Evolutionary conservation across 23 tunicate species (phyloP).

Genomic region (Ciona savignyi): DNA sequence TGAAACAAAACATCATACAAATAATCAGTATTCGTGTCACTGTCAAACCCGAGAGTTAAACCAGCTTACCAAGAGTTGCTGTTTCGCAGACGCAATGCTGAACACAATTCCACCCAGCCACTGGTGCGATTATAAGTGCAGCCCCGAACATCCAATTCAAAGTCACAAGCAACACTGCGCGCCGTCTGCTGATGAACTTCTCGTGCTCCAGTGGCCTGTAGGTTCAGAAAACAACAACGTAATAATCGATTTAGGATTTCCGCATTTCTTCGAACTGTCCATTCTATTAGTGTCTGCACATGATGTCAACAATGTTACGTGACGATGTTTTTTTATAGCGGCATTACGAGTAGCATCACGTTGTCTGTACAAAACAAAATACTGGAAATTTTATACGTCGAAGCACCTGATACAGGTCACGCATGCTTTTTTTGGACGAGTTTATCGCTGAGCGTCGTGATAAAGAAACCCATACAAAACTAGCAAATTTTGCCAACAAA

Average conservation of each 20-base stretch:
- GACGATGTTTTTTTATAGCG: too few species aligned
- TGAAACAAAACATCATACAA: neutral
- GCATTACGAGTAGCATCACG: neutral
- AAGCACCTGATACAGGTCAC: too few species aligned
- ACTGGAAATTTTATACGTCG: too few species aligned
- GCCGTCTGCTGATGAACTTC: slow-evolving; percentile 1
- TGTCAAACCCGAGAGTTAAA: too few species aligned
- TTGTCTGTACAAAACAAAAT: too few species aligned
- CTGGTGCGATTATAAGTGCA: slow-evolving; percentile 4
- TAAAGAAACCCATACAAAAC: too few species aligned
- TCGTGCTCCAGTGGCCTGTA: slow-evolving; percentile 25
- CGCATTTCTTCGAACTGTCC: too few species aligned
- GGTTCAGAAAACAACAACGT: neutral
- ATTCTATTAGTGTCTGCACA: too few species aligned
- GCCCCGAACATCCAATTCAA: slow-evolving; percentile 6
- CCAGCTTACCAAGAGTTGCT: slow-evolving; percentile 5
- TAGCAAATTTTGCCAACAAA: too few species aligned
- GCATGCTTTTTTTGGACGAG: too few species aligned
- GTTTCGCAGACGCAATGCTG: slow-evolving; percentile 31
- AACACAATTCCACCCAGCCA: slow-evolving; percentile 19
- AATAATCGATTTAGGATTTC: neutral
- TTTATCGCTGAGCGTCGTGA: too few species aligned
- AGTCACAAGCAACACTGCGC: neutral
- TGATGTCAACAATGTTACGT: too few species aligned
- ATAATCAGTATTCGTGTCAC: neutral